A percentile compares a stretch with the other conserved stretches of the same genome.
These are phyloP conservation scores for Augiades crinisus DNA, from an alignment of 2,888 invertebrate genomes.

Conservation along the genomic window DNA sequence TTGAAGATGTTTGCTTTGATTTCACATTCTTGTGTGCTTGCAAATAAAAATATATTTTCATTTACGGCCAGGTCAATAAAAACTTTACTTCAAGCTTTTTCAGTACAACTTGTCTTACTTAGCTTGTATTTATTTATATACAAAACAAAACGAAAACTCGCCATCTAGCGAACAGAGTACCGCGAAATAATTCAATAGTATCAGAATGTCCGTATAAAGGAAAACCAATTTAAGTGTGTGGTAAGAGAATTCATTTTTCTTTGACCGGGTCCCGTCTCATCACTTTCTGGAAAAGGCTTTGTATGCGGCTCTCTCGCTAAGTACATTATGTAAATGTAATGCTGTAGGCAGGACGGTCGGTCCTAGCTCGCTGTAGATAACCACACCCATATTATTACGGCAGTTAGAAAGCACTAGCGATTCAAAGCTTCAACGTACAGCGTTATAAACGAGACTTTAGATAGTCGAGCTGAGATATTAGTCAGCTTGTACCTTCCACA, in stretches of 20 bases:
- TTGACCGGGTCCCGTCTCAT: slow-evolving; percentile 50
- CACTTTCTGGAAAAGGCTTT: slow-evolving; percentile 62
- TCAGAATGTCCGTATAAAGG: slow-evolving; percentile 41
- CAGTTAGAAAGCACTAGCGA: slow-evolving; percentile 2
- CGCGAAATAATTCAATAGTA: slow-evolving; percentile 54
- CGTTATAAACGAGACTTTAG: no score
- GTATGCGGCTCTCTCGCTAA: slow-evolving; percentile 66
- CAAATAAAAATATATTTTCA: no score
- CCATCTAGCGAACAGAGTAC: slow-evolving; percentile 45
- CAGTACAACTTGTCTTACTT: no score
- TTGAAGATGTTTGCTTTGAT: no score
- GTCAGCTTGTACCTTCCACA: no score
- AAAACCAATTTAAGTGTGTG: slow-evolving; percentile 44
- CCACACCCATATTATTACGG: slow-evolving; percentile 60
- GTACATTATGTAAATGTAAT: slow-evolving; percentile 76
- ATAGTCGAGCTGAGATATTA: no score
- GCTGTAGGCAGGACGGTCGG: slow-evolving; percentile 60
- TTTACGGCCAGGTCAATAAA: no score
- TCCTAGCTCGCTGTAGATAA: slow-evolving; percentile 52
- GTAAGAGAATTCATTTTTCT: slow-evolving; percentile 57
- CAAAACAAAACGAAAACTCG: slow-evolving; percentile 40
- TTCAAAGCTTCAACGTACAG: no score
- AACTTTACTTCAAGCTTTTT: slow-evolving; percentile 1
- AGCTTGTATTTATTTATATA: slow-evolving; percentile 11
- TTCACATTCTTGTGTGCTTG: no score